phyloP scores from a whole-genome alignment of 2,888 invertebrate genomes.

The Chirona hameri region DNA sequence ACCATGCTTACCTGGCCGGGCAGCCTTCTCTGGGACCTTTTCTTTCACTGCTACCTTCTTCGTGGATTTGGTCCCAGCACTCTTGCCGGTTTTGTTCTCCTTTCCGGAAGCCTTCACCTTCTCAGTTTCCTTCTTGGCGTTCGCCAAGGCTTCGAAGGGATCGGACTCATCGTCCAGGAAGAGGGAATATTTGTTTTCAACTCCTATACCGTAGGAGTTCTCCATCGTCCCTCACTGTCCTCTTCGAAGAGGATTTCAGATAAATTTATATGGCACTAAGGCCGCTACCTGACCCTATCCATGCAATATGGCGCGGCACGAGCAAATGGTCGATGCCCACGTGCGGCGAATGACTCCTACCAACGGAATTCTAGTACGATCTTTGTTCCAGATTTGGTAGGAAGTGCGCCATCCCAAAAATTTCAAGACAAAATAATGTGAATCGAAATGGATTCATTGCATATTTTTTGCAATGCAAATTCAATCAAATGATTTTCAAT shows the following conservation, averaged over 20 bases:
- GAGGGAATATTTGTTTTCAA: constrained; percentile 60
- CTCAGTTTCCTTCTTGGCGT: constrained; percentile 34
- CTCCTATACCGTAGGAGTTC: constrained; percentile 74
- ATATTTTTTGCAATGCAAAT: not conserved
- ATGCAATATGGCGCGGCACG: constrained; percentile 8
- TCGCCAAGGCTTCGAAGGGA: constrained; percentile 46
- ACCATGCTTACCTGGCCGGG: not conserved
- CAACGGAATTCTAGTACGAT: not conserved
- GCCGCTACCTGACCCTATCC: not conserved
- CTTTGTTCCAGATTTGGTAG: not conserved
- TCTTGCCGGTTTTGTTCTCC: constrained; percentile 38
- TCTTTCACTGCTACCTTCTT: not conserved
- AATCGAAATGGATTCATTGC: not conserved
- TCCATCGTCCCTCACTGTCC: not conserved
- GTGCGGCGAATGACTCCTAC: not conserved
- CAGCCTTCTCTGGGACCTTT: not conserved
- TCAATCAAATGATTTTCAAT: not conserved
- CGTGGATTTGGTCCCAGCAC: not conserved
- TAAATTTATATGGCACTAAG: not conserved
- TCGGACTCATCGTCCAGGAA: constrained; percentile 49
- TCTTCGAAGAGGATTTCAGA: not conserved
- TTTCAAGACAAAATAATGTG: not conserved
- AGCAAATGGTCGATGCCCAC: not conserved
- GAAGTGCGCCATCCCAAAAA: not conserved
- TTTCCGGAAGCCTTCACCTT: constrained; percentile 38